Conservation (phyloP, 2,888 invertebrate genomes). For the Drosophila eohydei region DNA sequence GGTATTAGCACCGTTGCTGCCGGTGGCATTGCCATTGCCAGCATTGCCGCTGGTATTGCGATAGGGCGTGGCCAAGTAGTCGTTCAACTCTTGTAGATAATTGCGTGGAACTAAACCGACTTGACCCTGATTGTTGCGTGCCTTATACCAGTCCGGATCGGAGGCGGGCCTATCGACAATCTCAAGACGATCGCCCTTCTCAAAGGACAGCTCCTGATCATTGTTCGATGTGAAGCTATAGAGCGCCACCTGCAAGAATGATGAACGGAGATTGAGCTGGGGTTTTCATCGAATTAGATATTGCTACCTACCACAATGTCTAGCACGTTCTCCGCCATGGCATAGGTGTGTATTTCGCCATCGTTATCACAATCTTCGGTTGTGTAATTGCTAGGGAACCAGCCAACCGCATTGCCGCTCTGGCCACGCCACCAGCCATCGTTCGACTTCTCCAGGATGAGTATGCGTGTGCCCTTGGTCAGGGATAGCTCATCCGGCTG, state of each 20-base stretch:
- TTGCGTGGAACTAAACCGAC: slow-evolving; percentile 97
- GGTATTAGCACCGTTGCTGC: slow-evolving; percentile 68
- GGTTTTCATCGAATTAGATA: neutral
- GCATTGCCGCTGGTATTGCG: slow-evolving; percentile 85
- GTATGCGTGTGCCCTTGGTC: slow-evolving; percentile 96
- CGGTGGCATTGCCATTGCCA: slow-evolving; percentile 83
- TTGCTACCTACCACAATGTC: slow-evolving; percentile 91
- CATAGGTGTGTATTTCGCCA: slow-evolving; percentile 95
- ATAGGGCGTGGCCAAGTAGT: slow-evolving; percentile 94
- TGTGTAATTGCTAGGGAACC: slow-evolving; percentile 99
- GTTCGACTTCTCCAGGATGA: slow-evolving; percentile 98
- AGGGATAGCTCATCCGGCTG: slow-evolving; percentile 98
- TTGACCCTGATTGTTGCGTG: slow-evolving; percentile 96
- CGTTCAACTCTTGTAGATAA: slow-evolving; percentile 96
- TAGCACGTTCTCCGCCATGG: slow-evolving; percentile 97
- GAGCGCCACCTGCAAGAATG: slow-evolving; percentile 89
- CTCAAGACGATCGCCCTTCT: slow-evolving; percentile 98
- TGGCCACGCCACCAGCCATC: slow-evolving; percentile 99
- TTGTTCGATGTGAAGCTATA: slow-evolving; percentile 97
- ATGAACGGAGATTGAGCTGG: neutral
- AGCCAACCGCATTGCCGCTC: slow-evolving; percentile 87
- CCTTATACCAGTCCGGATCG: slow-evolving; percentile 99
- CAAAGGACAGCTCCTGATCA: slow-evolving; percentile 98
- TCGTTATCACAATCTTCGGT: slow-evolving; percentile 95
- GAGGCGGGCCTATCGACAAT: slow-evolving; percentile 97